A percentile compares a stretch with the other conserved stretches of the same genome.
phyloP scores from a whole-genome alignment of 2,113 vertebrate genomes.

The Pogonocichla stellata region DNA sequence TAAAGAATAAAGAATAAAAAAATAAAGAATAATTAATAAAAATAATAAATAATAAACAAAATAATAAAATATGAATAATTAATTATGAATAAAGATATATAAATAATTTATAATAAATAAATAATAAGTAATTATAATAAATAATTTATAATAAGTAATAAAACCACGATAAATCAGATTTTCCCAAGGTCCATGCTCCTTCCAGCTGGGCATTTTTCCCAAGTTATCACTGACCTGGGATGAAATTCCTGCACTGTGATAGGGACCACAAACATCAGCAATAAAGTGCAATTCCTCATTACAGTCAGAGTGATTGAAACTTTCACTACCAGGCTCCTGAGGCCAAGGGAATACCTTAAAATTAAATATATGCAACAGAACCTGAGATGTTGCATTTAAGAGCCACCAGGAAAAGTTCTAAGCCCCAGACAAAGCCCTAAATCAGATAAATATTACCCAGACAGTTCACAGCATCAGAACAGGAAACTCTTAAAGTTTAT shows the following conservation, averaged over 20 bases:
- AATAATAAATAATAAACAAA: too few relatives aligned
- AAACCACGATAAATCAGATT: neutral
- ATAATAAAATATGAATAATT: too few relatives aligned
- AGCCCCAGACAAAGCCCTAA: neutral
- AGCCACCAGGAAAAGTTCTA: neutral
- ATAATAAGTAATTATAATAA: too few relatives aligned
- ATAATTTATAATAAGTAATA: too few relatives aligned
- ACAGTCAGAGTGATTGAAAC: neutral
- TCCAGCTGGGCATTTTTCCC: neutral
- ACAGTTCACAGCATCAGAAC: neutral
- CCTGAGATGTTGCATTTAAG: neutral
- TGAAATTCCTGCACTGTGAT: neutral
- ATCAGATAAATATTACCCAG: neutral
- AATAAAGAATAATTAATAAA: too few relatives aligned
- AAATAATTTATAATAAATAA: too few relatives aligned
- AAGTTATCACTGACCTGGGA: too few relatives aligned
- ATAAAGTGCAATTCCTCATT: neutral
- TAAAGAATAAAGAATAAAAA: too few relatives aligned
- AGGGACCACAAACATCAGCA: neutral
- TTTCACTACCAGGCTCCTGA: neutral
- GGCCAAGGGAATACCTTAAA: neutral
- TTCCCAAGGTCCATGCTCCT: neutral
- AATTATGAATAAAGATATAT: too few relatives aligned
- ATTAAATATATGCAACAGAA: neutral
- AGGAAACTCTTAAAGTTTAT: neutral